phyloP scores from a whole-genome alignment of 2,113 vertebrate genomes.

The Microcebus ravelobensis region DNA sequence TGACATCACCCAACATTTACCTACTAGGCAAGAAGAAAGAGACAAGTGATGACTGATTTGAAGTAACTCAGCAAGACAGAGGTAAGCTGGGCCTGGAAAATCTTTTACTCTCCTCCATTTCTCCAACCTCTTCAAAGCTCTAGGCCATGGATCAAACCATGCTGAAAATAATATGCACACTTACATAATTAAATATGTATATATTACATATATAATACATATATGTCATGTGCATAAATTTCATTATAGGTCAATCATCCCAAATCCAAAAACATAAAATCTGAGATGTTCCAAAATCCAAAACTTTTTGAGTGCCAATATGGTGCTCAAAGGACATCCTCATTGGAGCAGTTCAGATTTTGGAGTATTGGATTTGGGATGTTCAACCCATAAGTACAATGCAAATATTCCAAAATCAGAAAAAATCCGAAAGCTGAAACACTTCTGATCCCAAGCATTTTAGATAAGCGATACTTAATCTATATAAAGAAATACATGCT shows the following conservation, averaged over 20 bases:
- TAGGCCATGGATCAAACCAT: not conserved
- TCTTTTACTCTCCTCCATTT: not conserved
- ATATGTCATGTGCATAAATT: not conserved
- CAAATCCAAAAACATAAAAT: not conserved
- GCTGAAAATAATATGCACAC: not conserved
- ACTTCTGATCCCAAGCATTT: not conserved
- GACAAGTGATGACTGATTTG: slow-evolving; percentile 15
- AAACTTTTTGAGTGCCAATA: not conserved
- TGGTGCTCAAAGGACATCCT: not conserved
- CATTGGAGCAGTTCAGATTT: not conserved
- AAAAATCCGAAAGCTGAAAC: not conserved
- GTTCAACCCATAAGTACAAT: not conserved
- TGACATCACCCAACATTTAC: slow-evolving; percentile 56
- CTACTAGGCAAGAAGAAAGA: slow-evolving; percentile 40
- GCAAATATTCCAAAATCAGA: not conserved
- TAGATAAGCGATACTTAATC: not conserved
- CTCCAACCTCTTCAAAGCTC: not conserved
- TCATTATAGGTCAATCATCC: not conserved
- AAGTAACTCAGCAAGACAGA: not conserved
- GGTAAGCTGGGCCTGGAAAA: not conserved
- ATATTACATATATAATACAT: not conserved
- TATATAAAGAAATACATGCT: not conserved
- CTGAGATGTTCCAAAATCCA: not conserved
- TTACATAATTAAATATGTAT: not conserved
- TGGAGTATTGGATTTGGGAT: not conserved